A percentile compares a stretch with the other conserved stretches of the same genome.
These are phyloP conservation scores for Cossypha dichroa DNA, from an alignment of 2,797 vertebrate species.

Conservation along the genomic window DNA sequence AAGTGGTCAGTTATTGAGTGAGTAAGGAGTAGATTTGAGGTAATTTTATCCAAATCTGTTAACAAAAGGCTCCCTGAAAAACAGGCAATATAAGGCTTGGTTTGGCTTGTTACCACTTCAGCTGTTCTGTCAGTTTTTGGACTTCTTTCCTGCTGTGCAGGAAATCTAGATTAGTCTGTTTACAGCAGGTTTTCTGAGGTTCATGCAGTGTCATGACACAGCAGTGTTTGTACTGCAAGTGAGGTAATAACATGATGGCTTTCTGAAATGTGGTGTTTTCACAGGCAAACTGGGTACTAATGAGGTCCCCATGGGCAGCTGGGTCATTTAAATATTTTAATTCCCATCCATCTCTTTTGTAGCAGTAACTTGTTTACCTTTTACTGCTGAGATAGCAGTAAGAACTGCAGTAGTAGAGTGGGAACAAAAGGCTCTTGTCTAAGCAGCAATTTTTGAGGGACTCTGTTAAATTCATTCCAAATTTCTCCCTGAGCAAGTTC, in stretches of 20 bases:
- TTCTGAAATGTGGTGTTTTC: conserved; percentile 35
- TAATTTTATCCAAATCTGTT: not conserved
- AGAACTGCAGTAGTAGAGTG: not conserved
- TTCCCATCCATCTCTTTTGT: conserved; percentile 11
- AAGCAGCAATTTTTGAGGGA: not conserved
- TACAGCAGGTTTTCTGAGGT: conserved; percentile 6
- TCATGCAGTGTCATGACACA: not conserved
- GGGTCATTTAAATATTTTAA: conserved; percentile 47
- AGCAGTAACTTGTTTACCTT: not conserved
- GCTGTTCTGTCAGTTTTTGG: not conserved
- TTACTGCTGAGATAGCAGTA: not conserved
- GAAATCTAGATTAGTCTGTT: not conserved
- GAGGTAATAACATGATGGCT: not conserved
- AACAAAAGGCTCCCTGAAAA: not conserved
- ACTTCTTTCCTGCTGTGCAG: not conserved
- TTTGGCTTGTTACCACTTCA: not conserved
- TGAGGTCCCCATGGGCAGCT: not conserved
- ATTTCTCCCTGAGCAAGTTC: not conserved
- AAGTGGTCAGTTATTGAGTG: not conserved
- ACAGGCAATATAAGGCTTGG: not conserved
- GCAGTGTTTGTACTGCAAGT: not conserved
- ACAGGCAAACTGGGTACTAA: conserved; percentile 36
- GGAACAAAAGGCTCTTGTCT: not conserved
- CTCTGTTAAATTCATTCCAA: not conserved
- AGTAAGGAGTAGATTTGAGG: not conserved